Base-by-base conservation (phyloP, 2,888 invertebrate species). In the Eutolmus rufibarbis region DNA sequence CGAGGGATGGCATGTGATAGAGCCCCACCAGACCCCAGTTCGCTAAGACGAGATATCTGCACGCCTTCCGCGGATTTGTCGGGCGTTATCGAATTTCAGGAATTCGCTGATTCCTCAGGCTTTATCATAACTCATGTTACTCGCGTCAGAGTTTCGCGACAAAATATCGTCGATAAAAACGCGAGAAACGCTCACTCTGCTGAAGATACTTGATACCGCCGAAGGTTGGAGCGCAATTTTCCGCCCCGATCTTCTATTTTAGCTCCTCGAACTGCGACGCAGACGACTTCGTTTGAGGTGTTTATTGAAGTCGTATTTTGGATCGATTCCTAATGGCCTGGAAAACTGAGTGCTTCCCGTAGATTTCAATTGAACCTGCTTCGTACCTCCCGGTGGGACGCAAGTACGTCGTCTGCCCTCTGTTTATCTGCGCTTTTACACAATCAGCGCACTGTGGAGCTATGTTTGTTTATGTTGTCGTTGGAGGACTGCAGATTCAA, bases 61-160 rank as follows among this genome's bases (percentile, higher is more conserved):
- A 46, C 31, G 51, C 51, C 51, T 79, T 28, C 28, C 23, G 28
- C 31, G 31, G 51, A 79, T 79, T 79, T 79, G 23, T 66, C 40
- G 34, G 16, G 51, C 14, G 79, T 79, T 79, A 79, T 79, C 79
- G 31, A 79, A 79, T 79, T 79, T 79, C 79, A 79, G 31, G 79
- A 79, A 79, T 79, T 79, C 31, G 79, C 79, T 51, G 79, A 79
- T 51, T 79, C 79, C 79, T 46, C 51, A 19, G 23, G 46, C 28
- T 51, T 79, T 79, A 79, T 79, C 51, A 79, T 46, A 79, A 79
- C 79, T 79, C 51, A 40, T 51, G 46, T 79, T 79, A n/a, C 28
- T 31, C 56, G 23, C 2, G n/a, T 5, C 19, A 23, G 40, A 19
- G 51, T 79, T 51, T 51, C 16, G 14, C 51, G 23, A 46, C 46